phyloP scores from a whole-genome alignment of 92 coral and sea anemone species.

The Ricordea florida region DNA sequence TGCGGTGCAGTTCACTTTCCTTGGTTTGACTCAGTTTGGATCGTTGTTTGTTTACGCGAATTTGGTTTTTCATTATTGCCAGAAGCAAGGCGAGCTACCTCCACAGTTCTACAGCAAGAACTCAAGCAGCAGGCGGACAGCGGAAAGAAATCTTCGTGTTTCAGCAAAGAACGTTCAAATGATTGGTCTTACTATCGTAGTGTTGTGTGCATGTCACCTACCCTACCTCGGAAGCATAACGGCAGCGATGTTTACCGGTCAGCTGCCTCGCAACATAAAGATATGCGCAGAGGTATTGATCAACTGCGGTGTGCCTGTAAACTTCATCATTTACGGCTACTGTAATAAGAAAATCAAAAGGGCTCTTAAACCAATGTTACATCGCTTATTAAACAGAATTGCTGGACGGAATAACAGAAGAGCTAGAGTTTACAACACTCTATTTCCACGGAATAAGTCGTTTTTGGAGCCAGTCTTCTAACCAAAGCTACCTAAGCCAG shows the following conservation, averaged over 20 bases:
- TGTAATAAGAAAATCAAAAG: slow-evolving; percentile 66
- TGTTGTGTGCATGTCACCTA: slow-evolving; percentile 60
- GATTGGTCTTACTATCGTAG: slow-evolving; percentile 41
- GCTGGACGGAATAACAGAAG: slow-evolving; percentile 11
- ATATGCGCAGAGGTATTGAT: slow-evolving; percentile 37
- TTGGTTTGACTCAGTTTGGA: slow-evolving; percentile 59
- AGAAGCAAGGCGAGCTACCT: slow-evolving; percentile 39
- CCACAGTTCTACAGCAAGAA: slow-evolving; percentile 56
- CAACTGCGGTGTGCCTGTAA: slow-evolving; percentile 49
- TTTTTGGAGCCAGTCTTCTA: not conserved
- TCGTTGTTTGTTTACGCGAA: slow-evolving; percentile 43
- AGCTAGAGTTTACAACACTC: not conserved
- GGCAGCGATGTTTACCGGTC: slow-evolving; percentile 66
- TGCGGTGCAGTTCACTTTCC: slow-evolving; percentile 57
- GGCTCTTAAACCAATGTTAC: slow-evolving; percentile 45
- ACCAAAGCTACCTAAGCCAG: too few species aligned
- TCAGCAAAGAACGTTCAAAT: slow-evolving; percentile 74
- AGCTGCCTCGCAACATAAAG: slow-evolving; percentile 37
- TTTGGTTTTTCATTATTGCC: slow-evolving; percentile 41
- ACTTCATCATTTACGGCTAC: slow-evolving; percentile 71
- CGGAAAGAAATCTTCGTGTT: slow-evolving; percentile 63
- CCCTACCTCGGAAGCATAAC: slow-evolving; percentile 35
- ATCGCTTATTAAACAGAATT: slow-evolving; percentile 24
- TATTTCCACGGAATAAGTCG: slow-evolving; percentile 2
- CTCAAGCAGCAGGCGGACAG: slow-evolving; percentile 62